Evolutionary conservation across 2,113 vertebrate genomes (phyloP).

Genomic region (Sakesphorus luctuosus): DNA sequence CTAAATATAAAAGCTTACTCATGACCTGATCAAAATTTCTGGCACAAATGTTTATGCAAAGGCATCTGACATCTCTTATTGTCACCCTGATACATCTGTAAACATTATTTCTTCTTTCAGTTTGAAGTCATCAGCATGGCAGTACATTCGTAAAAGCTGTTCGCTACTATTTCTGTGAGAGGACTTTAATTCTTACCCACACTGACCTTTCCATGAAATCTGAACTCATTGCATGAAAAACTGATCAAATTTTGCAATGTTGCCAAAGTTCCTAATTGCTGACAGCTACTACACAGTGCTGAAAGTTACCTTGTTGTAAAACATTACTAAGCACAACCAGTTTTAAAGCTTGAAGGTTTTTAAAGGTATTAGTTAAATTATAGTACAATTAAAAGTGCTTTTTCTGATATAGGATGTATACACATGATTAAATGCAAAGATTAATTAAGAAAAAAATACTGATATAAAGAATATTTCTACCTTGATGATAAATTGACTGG

Average conservation of each 20-base stretch:
- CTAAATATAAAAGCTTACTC: constrained; percentile 59
- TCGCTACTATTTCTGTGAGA: background rate
- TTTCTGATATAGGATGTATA: background rate
- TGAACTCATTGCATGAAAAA: constrained; percentile 43
- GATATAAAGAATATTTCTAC: background rate
- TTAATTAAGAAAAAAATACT: background rate
- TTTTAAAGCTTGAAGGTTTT: background rate
- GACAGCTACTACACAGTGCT: background rate
- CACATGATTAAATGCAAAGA: background rate
- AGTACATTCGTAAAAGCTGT: background rate
- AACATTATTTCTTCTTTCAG: constrained; percentile 4
- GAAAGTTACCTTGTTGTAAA: constrained; percentile 5
- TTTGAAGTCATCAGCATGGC: background rate
- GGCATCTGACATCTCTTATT: background rate
- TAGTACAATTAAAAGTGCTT: background rate
- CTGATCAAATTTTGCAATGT: constrained; percentile 43
- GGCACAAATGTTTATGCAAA: background rate
- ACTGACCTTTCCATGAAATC: constrained; percentile 35
- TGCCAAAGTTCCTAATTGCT: constrained; percentile 40
- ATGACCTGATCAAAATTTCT: constrained; percentile 21
- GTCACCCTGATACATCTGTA: background rate
- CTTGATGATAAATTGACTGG: background rate
- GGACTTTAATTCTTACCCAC: constrained; percentile 17
- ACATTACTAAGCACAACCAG: background rate
- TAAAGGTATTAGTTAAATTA: background rate